Conservation (phyloP, 2,113 vertebrate genomes). For the Synchiropus splendidus region DNA sequence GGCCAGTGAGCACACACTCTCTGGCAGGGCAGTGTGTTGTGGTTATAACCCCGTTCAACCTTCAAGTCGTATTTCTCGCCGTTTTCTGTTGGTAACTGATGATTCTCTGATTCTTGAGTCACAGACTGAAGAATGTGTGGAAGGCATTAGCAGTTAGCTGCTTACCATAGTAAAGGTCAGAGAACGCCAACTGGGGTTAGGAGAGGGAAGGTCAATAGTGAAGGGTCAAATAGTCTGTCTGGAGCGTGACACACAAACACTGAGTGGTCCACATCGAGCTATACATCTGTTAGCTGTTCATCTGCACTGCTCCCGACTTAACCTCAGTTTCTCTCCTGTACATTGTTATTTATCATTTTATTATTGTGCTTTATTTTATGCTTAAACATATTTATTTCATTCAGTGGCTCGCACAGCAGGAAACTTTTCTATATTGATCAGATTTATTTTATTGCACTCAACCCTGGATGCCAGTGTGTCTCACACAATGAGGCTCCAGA, state of each 20-base stretch:
- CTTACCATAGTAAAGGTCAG: constrained; percentile 43
- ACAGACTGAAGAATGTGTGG: constrained; percentile 32
- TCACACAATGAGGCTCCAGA: too few relatives aligned
- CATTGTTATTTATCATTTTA: too few relatives aligned
- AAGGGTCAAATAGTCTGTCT: constrained; percentile 50
- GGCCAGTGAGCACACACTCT: constrained; percentile 13
- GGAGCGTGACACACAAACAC: constrained; percentile 22
- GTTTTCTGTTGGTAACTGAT: background rate
- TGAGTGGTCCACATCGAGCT: constrained; percentile 9
- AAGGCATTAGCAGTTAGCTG: constrained; percentile 57
- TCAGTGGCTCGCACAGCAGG: too few relatives aligned
- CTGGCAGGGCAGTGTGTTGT: background rate
- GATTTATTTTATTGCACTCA: too few relatives aligned
- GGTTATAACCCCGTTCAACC: background rate
- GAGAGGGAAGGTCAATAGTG: constrained; percentile 41
- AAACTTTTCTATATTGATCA: too few relatives aligned
- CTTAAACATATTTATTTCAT: too few relatives aligned
- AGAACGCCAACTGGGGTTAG: constrained; percentile 31
- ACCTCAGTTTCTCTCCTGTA: too few relatives aligned
- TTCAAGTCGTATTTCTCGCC: background rate
- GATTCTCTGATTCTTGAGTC: background rate
- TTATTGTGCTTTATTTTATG: too few relatives aligned
- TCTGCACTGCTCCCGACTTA: too few relatives aligned
- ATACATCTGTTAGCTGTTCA: too few relatives aligned
- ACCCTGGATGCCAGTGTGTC: too few relatives aligned